Evolutionary conservation across 2,113 vertebrate species (phyloP).

Genomic region (Mesitornis unicolor): DNA sequence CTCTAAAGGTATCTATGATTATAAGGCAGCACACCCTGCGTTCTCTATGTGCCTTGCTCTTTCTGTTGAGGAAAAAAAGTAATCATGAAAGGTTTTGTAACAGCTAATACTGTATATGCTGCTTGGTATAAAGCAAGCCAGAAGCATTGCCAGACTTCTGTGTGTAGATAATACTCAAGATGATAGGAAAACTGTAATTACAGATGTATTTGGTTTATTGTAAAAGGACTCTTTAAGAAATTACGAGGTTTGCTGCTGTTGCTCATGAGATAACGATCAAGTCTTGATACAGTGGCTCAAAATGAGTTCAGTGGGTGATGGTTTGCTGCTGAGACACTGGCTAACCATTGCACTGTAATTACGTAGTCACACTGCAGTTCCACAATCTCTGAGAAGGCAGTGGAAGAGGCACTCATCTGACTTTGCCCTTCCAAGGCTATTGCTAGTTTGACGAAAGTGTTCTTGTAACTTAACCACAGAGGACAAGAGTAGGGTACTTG

Average conservation of each 20-base stretch:
- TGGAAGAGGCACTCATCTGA: neutral
- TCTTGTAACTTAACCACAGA: neutral
- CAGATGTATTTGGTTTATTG: neutral
- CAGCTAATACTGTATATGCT: neutral
- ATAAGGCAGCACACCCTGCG: neutral
- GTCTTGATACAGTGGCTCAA: neutral
- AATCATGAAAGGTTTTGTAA: neutral
- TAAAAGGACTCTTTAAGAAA: neutral
- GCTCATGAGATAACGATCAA: neutral
- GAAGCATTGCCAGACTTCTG: neutral
- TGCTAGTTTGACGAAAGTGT: neutral
- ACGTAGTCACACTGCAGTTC: neutral
- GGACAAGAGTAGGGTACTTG: neutral
- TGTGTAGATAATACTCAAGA: neutral
- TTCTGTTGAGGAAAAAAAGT: neutral
- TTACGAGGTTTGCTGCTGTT: neutral
- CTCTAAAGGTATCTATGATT: neutral
- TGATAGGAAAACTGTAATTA: neutral
- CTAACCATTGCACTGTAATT: neutral
- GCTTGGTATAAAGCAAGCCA: neutral
- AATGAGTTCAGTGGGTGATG: neutral
- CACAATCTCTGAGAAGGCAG: neutral
- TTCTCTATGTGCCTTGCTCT: neutral
- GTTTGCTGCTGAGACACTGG: neutral
- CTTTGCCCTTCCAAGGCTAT: neutral